Evolutionary conservation across 1,140 invertebrate genomes (phyloP).

Genomic region (Psilanteris sp.): DNA sequence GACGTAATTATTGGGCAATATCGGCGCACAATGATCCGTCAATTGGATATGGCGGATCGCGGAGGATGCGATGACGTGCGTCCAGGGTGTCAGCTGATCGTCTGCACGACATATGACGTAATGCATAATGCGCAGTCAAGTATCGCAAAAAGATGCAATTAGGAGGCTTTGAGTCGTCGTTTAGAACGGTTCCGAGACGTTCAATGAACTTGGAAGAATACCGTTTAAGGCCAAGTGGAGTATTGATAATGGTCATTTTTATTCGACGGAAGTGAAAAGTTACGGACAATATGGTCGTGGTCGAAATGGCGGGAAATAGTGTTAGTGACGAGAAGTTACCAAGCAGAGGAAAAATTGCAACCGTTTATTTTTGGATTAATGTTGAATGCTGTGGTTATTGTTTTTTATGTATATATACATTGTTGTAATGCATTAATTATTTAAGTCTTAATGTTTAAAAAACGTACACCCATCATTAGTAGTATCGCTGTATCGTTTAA

Average conservation of each 20-base stretch:
- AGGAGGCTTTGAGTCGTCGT: constrained; percentile 7
- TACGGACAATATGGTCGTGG: background rate
- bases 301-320: too few species aligned
- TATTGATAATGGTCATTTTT: constrained; percentile 8
- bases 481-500: too few species aligned
- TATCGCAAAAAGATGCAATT: constrained; percentile 32
- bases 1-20: constrained; percentile 30
- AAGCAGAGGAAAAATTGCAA: too few species aligned
- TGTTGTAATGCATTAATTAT: too few species aligned
- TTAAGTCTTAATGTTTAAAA: too few species aligned
- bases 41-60: too few species aligned
- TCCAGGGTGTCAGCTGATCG: constrained; percentile 30
- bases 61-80: constrained; percentile 29
- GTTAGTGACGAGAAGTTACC: too few species aligned
- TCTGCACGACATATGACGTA: constrained; percentile 26
- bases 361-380: too few species aligned
- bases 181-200: constrained; percentile 11
- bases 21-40: constrained; percentile 31
- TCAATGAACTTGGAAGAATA: constrained; percentile 35
- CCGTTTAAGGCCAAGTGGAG: constrained; percentile 4
- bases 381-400: too few species aligned
- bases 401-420: too few species aligned
- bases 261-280: background rate
- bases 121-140: constrained; percentile 5
- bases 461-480: too few species aligned